Evolutionary conservation across 2,888 invertebrate genomes (phyloP), one percentile per base, ranked within the genome.

Genomic region (Archips crataeganus): DNA sequence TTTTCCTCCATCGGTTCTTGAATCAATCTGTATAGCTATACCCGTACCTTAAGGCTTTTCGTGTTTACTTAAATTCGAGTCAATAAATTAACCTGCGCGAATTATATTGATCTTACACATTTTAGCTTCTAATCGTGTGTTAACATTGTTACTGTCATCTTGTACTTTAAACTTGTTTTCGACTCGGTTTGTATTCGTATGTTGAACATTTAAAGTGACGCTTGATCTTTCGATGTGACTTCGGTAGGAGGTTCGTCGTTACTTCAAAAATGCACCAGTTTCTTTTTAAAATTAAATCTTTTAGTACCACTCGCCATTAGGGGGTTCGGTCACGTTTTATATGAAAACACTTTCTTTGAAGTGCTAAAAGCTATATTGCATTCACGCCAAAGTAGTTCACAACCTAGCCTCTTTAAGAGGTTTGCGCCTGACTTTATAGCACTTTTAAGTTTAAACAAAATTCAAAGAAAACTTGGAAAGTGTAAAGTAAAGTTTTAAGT

Each of bases 1-100:
- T 76, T 77, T 45, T 59, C 66, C 68, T 65, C 76, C 70, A 76
- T 71, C 67, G 54, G 67, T 70, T 70, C 61, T 45, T 70, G 62
- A 61, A 65, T 71, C 70, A 75, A 75, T 65, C 69, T 70, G 68
- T 74, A 64, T 57, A 42, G 39, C 42, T 51, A 59, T 60, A 69
- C 47, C 36, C 15, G 62, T 36, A 45, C 34, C 9, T 54, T 15
- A 9, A 39, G 68, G 39, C 36, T 13, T 32, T 51, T 34, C 11
- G 61, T 15, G 64, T 54, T 34, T 64, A 42, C 60, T 51, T 61
- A 15, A 51, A 54, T 60, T n/a, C 3, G 13, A 36, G 36, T 59
- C 45, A 39, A 57, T 54, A 63, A 32, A 23, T 70, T 51, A 62
- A 36, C 65, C 51, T 51, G 15, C 47, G 51, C 5, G 15, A 36